Base-by-base conservation (phyloP, 2,888 invertebrate species). In the Urechis unicinctus region DNA sequence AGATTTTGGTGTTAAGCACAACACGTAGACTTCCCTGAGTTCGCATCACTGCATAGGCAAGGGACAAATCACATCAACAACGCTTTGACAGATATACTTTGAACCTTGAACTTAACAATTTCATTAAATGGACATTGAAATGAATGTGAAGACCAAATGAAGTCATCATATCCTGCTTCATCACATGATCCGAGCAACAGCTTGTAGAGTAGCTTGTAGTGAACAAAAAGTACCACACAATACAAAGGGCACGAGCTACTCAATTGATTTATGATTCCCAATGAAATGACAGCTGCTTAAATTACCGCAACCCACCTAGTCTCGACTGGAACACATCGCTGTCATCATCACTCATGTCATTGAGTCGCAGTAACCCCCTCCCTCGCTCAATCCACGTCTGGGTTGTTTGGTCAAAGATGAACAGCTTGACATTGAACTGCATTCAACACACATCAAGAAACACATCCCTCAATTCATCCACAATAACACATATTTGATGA, bases 1-100 rank as follows among this genome's bases (percentile, higher is more conserved):
- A 94, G 44, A 88, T 86, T 83, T 92, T 92, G 43, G 94, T 93
- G 78, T 95, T 96, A 57, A 96, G 83, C 70, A 94, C 85, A 52
- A 95, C 86, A 54, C 92, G 84, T 64, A 93, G 84, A 67, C 90
- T 92, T 50, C 95, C 95, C 22, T 89, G 84, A 29, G 89, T 89
- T 61, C 95, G 84, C 74, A 92, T 91, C 25, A 95, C 91, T 78
- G 67, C 13, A 5, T n/a, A n/a, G n/a, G n/a, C n/a, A n/a, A n/a
- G n/a, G n/a, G n/a, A n/a, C n/a, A n/a, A 47, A 22, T 46, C 28
- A 36, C n/a, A 41, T 46, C 22, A 41, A 25, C 17, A 22, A 45
- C 52, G 26, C n/a, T 22, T 28, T 22, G 1, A 36, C 6, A 54
- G 17, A 52, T 52, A 31, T n/a, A 50, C 24, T 22, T n/a, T n/a